Conservation (phyloP, 2,888 invertebrate species). For the Myathropa florea region DNA sequence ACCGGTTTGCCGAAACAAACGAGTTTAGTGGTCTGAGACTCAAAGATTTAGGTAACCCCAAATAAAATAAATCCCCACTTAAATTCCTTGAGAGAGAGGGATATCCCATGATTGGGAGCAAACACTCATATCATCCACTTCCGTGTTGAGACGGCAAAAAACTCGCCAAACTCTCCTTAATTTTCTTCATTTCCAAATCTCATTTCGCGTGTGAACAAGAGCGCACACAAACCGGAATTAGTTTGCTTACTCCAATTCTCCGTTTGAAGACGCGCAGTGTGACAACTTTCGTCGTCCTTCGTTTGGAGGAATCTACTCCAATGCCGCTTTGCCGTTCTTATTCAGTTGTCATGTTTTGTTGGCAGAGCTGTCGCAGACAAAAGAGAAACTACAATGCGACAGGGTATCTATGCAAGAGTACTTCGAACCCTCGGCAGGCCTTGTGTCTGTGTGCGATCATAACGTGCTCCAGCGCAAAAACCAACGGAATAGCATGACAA, state of each 20-base stretch:
- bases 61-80: too few species aligned
- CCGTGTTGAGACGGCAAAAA: not conserved
- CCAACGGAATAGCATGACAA: not conserved
- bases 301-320: not conserved
- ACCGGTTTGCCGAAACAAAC: too few species aligned
- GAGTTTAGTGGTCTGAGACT: too few species aligned
- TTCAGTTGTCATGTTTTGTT: constrained; percentile 1
- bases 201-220: not conserved
- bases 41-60: too few species aligned
- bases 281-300: not conserved
- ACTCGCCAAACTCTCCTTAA: too few species aligned
- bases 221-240: not conserved
- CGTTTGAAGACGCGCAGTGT: too few species aligned
- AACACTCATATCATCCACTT: not conserved
- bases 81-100: too few species aligned
- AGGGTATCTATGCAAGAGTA: not conserved
- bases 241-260: too few species aligned
- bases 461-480: not conserved
- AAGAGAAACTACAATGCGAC: not conserved
- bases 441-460: not conserved
- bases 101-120: too few species aligned
- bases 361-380: not conserved
- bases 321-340: not conserved
- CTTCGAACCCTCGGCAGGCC: not conserved
- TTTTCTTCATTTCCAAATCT: not conserved